Base-by-base conservation (phyloP, 2,113 vertebrate species). In the Tringa solitaria region DNA sequence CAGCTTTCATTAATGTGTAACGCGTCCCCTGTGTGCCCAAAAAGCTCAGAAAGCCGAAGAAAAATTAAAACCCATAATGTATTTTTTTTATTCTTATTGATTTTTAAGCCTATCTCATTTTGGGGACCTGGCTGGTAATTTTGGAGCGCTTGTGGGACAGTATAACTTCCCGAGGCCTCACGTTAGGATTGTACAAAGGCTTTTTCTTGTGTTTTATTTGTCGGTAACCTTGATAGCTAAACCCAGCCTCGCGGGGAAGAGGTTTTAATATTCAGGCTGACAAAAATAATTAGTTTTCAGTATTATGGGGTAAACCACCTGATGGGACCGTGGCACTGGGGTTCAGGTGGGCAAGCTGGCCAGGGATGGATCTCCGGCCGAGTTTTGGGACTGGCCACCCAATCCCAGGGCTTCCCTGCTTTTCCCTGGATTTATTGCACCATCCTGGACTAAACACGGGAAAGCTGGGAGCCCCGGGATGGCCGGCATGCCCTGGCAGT, bases 11-110 rank as follows among this genome's bases (percentile, higher is more conserved):
- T 96, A 95, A 87, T 30, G 70, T 70, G 74, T 90, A 96, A 95
- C 94, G 43, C 3, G 9, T 96, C 93, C 94, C 95, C 41, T n/a
- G 92, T 85, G 94, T 92, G 87, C 86, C 69, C 59, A 91, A 87
- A 95, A 95, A 45, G 45, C 91, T 91, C 95, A 57, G 96, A 95
- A 95, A 96, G 89, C 81, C 4, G 45, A 76, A 91, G 87, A 95
- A 95, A 96, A 97, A 97, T 96, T 96, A 94, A 94, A 97, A 95
- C 73, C 80, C 67, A 54, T 95, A 91, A 96, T 80, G 93, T 92
- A 92, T 69, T 96, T 93, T 94, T 94, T 77, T 93, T 69, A 94
- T 93, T 96, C 89, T 90, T 97, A 97, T 97, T 97, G 96, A 97
- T 97, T 96, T 96, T 94, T 95, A 96, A 95, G 95, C 90, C 95